Evolutionary conservation across 2,113 vertebrate genomes (phyloP).

Genomic region (Agapornis roseicollis): DNA sequence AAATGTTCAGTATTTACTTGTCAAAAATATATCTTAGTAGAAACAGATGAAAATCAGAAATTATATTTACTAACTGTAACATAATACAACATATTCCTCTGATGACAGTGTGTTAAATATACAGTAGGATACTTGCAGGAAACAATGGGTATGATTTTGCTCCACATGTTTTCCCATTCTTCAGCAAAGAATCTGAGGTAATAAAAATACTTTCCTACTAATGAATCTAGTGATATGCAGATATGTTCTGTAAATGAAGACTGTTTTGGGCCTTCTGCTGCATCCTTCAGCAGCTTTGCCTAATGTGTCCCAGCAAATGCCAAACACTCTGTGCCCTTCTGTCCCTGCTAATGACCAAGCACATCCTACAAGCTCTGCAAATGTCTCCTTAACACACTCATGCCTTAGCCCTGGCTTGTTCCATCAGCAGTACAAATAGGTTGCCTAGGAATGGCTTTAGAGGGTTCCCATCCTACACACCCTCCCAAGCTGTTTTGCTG

Average conservation of each 20-base stretch:
- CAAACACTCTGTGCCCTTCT: background rate
- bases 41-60: background rate
- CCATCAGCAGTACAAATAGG: background rate
- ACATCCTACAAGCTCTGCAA: background rate
- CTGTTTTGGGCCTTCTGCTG: background rate
- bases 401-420: background rate
- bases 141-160: background rate
- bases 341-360: background rate
- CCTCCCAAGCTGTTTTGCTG: background rate
- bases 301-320: background rate
- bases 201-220: background rate
- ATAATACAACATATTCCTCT: background rate
- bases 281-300: background rate
- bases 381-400: background rate
- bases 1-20: background rate
- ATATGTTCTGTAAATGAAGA: background rate
- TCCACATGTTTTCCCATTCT: background rate
- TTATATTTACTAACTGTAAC: background rate
- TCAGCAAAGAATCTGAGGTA: background rate
- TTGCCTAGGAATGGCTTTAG: background rate
- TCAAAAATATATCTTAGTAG: background rate
- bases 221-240: background rate
- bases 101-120: background rate
- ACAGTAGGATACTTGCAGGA: background rate
- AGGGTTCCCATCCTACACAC: background rate